phyloP scores from a whole-genome alignment of 2,797 vertebrate species.

The Coendou prehensilis region DNA sequence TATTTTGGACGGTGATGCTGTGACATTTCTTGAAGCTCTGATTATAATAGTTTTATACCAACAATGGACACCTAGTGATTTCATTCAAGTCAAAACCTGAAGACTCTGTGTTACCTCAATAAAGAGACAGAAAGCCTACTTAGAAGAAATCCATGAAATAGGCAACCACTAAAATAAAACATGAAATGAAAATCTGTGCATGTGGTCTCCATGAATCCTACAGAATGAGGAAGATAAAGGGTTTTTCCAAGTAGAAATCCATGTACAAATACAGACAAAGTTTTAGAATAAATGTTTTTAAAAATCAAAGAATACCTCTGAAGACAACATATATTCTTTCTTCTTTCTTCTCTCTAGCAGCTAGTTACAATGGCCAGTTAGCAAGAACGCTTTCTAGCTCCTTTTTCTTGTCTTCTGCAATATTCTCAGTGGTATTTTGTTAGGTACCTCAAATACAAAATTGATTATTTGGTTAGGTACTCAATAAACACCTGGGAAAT shows the following conservation, averaged over 20 bases:
- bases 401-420: background rate
- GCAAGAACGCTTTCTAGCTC: background rate
- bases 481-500: constrained; percentile 1
- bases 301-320: constrained; percentile 28
- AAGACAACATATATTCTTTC: background rate
- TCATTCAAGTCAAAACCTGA: constrained; percentile 56
- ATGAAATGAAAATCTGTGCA: background rate
- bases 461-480: constrained; percentile 7
- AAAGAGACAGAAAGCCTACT: background rate
- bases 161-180: constrained; percentile 43
- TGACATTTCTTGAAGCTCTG: constrained; percentile 55
- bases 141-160: constrained; percentile 35
- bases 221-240: constrained; percentile 50
- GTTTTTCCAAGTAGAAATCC: constrained; percentile 25
- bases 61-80: constrained; percentile 54
- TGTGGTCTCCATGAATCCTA: constrained; percentile 32
- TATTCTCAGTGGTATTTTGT: constrained; percentile 47
- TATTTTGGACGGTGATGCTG: background rate
- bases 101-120: constrained; percentile 22
- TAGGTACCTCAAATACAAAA: background rate
- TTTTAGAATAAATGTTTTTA: constrained; percentile 66
- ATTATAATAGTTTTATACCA: constrained; percentile 69
- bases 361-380: constrained; percentile 15
- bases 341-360: background rate
- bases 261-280: constrained; percentile 4